A percentile compares a stretch with the other conserved stretches of the same genome.
Conservation (phyloP, 2,113 vertebrate genomes). For the Monarcha castaneiventris region DNA sequence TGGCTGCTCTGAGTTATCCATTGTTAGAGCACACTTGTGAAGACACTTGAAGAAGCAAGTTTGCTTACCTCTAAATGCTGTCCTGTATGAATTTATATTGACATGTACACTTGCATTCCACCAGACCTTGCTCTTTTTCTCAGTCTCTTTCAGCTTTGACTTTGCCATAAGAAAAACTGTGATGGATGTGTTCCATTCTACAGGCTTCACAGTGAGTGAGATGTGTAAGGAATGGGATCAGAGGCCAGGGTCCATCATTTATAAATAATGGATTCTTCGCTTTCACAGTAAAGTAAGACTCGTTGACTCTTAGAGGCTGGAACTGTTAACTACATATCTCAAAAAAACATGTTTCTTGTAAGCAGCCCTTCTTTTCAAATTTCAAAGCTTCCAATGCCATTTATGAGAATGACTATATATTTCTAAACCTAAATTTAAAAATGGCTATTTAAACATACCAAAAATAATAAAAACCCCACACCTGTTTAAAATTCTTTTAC, state of each 20-base stretch:
- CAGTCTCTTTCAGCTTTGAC: not conserved
- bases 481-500: not conserved
- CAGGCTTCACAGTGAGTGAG: not conserved
- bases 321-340: not conserved
- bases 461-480: not conserved
- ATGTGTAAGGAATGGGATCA: not conserved
- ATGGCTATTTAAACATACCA: not conserved
- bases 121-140: not conserved
- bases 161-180: not conserved
- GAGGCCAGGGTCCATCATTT: not conserved
- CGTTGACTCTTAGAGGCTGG: not conserved
- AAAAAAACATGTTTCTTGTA: not conserved
- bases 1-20: not conserved
- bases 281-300: not conserved
- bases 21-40: not conserved
- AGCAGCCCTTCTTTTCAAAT: not conserved
- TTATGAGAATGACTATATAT: not conserved
- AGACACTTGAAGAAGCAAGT: not conserved
- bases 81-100: not conserved
- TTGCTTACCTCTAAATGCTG: not conserved
- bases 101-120: not conserved
- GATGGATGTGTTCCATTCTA: not conserved
- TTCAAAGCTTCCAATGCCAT: not conserved
- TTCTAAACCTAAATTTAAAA: not conserved
- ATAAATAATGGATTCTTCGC: not conserved